Percentiles rank a stretch among this genome's conserved stretches.
Conservation (phyloP, 2,797 vertebrate species). For the Oreochromis mossambicus region DNA sequence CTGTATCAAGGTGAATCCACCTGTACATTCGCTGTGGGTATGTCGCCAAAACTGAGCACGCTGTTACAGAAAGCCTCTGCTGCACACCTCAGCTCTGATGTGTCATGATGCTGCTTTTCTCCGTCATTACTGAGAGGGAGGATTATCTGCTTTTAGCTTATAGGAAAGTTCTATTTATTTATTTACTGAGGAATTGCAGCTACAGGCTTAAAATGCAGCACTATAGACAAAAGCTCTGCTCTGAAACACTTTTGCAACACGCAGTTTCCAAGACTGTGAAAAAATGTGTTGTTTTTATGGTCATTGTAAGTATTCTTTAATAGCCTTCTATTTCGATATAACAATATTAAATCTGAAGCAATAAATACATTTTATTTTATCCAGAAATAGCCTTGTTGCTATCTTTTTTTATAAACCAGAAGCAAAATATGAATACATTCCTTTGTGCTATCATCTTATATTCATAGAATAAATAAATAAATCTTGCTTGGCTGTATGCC, state of each 20-base stretch:
- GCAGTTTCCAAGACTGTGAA: background rate
- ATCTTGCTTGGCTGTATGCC: background rate
- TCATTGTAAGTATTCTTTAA: background rate
- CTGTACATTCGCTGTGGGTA: background rate
- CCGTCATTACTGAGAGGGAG: background rate
- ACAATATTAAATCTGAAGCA: background rate
- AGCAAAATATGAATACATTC: background rate
- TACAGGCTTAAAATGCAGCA: background rate
- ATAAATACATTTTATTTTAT: background rate
- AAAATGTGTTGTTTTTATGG: background rate
- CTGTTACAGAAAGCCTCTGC: background rate
- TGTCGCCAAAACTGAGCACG: background rate
- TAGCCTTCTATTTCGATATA: background rate
- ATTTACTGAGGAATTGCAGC: background rate
- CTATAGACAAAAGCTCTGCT: background rate
- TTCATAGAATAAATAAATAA: background rate
- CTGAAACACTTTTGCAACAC: background rate
- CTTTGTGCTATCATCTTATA: background rate
- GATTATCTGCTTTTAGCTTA: background rate
- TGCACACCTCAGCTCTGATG: background rate
- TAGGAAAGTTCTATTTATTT: background rate
- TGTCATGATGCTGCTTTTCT: background rate
- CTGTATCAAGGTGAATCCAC: constrained; percentile 11
- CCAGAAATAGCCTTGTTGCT: background rate
- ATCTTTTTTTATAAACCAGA: background rate